These are phyloP conservation scores for Mythimna impura DNA, from an alignment of 2,888 invertebrate species.

Conservation along the genomic window DNA sequence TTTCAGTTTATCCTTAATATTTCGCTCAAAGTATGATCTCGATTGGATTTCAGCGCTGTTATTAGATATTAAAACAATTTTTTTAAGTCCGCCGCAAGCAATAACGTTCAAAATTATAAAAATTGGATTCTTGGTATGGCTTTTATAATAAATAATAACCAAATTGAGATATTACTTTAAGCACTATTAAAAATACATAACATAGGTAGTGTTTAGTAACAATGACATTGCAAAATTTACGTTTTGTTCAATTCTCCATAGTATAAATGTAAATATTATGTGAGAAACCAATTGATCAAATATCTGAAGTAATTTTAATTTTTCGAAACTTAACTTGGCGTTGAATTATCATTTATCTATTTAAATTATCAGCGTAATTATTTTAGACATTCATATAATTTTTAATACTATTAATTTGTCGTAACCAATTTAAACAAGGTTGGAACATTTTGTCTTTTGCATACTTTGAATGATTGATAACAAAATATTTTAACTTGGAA, in stretches of 20 bases:
- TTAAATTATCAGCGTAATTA: neutral
- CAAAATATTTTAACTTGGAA: constrained; percentile 15
- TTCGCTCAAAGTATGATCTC: constrained; percentile 7
- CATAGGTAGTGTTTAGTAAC: constrained; percentile 21
- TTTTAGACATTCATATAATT: constrained; percentile 26
- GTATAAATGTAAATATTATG: constrained; percentile 25
- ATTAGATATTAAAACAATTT: neutral
- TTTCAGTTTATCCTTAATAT: constrained; percentile 2
- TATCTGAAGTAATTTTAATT: constrained; percentile 14
- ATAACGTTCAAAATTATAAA: neutral
- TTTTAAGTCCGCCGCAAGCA: neutral
- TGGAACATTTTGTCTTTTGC: constrained; percentile 16
- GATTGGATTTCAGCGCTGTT: constrained; percentile 5
- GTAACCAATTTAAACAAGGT: neutral
- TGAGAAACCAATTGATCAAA: constrained; percentile 47
- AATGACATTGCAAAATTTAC: constrained; percentile 47
- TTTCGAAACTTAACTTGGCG: constrained; percentile 1
- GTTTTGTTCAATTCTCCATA: constrained; percentile 30
- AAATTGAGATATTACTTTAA: constrained; percentile 19
- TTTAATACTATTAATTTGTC: constrained; percentile 8
- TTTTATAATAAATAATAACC: neutral
- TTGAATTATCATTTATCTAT: constrained; percentile 1
- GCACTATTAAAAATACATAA: constrained; percentile 6
- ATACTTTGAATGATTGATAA: constrained; percentile 15
- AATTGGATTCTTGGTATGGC: neutral